Conservation (phyloP, 1,140 invertebrate genomes). For the Cepaea nemoralis region DNA sequence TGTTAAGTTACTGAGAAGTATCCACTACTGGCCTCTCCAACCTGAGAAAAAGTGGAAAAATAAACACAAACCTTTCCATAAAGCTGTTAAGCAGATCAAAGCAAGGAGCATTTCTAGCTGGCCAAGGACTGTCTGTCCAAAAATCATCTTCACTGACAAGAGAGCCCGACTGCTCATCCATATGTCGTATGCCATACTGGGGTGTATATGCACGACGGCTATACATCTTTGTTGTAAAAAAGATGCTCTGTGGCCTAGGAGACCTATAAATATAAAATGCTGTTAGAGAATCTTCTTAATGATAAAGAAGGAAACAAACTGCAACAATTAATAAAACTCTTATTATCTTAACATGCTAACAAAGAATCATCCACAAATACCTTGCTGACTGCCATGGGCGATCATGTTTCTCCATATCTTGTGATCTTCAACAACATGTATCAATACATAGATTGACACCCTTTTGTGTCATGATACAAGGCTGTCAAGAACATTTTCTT, state of each 20-base stretch:
- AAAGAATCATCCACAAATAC: too few species aligned
- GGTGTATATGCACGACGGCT: slow-evolving; percentile 68
- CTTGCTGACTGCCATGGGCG: too few species aligned
- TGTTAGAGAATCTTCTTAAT: too few species aligned
- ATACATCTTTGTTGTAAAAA: slow-evolving; percentile 69
- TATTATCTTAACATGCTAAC: too few species aligned
- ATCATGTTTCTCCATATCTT: too few species aligned
- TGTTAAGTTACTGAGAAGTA: too few species aligned
- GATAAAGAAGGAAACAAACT: too few species aligned
- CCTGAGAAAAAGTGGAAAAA: background rate
- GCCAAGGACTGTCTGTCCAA: slow-evolving; percentile 71
- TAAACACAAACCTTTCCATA: slow-evolving; percentile 66
- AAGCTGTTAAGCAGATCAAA: slow-evolving; percentile 71
- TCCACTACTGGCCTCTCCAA: background rate
- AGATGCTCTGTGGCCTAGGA: slow-evolving; percentile 55
- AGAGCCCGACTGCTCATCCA: slow-evolving; percentile 54
- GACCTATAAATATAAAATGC: slow-evolving; percentile 42
- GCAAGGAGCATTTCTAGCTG: slow-evolving; percentile 69
- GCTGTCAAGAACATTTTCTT: too few species aligned
- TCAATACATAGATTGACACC: too few species aligned
- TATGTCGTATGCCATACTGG: slow-evolving; percentile 59
- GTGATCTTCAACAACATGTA: too few species aligned
- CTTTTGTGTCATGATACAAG: too few species aligned
- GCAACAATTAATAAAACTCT: too few species aligned
- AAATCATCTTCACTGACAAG: slow-evolving; percentile 65